Conservation (phyloP, 2,797 vertebrate species). For the Balearica regulorum region DNA sequence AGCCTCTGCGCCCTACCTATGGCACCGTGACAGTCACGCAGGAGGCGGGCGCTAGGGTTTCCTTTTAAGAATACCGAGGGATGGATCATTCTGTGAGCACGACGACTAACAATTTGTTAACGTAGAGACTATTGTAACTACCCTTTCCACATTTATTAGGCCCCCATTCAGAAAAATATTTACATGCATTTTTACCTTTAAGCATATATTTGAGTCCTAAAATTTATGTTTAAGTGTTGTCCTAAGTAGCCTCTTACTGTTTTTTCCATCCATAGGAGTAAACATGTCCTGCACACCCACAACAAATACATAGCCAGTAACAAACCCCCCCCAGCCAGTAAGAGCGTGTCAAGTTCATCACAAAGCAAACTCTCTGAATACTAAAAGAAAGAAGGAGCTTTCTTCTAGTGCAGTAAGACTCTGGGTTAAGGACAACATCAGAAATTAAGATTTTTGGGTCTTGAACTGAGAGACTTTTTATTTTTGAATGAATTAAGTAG, state of each 20-base stretch:
- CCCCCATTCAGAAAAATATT: conserved; percentile 19
- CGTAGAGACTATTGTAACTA: not conserved
- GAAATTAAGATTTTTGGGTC: conserved; percentile 59
- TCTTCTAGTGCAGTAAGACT: conserved; percentile 48
- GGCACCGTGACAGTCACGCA: not conserved
- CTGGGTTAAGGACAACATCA: conserved; percentile 66
- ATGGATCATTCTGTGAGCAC: not conserved
- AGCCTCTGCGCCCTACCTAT: not conserved
- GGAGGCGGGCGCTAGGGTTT: not conserved
- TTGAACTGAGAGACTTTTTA: conserved; percentile 62
- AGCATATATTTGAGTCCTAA: conserved; percentile 43
- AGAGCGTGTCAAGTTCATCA: not conserved
- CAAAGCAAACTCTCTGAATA: not conserved
- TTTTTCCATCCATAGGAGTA: not conserved
- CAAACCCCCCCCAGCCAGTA: not conserved
- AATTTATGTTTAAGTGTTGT: not conserved
- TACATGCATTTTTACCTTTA: conserved; percentile 52
- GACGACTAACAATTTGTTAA: not conserved
- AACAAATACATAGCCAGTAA: not conserved
- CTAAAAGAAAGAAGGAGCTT: not conserved
- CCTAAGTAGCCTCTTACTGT: conserved; percentile 1
- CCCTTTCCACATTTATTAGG: not conserved
- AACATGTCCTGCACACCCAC: not conserved
- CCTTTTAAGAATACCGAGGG: not conserved
- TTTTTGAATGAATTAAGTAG: conserved; percentile 59